phyloP scores from a whole-genome alignment of 2,113 vertebrate genomes.

The Aphyosemion australe region DNA sequence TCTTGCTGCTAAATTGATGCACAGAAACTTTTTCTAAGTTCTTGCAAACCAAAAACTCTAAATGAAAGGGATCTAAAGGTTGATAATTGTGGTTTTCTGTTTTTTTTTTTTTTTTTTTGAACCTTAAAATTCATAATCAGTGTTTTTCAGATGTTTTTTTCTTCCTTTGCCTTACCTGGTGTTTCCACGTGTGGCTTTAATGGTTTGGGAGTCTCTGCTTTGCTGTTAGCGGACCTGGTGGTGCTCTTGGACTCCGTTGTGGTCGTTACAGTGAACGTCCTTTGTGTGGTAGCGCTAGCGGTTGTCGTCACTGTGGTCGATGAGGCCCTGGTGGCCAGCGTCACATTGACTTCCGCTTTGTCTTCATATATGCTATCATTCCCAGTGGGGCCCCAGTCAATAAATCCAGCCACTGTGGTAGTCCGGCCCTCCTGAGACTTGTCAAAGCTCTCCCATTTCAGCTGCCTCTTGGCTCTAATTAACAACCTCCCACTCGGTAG shows the following conservation, averaged over 20 bases:
- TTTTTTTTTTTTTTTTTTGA: too few species aligned
- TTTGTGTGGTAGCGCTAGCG: slow-evolving; percentile 72
- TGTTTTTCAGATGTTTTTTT: neutral
- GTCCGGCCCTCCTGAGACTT: slow-evolving; percentile 78
- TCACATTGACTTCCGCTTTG: slow-evolving; percentile 64
- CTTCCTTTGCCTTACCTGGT: slow-evolving; percentile 71
- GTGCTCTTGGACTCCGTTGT: slow-evolving; percentile 77
- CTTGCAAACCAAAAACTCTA: too few species aligned
- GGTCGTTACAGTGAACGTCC: slow-evolving; percentile 74
- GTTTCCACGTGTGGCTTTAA: slow-evolving; percentile 78
- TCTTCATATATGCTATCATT: slow-evolving; percentile 73
- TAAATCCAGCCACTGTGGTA: slow-evolving; percentile 82
- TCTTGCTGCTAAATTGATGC: neutral
- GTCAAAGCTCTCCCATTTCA: slow-evolving; percentile 75
- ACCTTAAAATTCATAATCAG: neutral
- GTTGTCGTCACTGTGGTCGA: slow-evolving; percentile 71
- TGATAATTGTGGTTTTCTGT: too few species aligned
- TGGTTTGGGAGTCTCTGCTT: slow-evolving; percentile 76
- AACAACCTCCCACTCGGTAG: slow-evolving; percentile 60
- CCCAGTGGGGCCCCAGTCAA: slow-evolving; percentile 84
- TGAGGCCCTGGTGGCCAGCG: slow-evolving; percentile 67
- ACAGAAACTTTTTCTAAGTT: too few species aligned
- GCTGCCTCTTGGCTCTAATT: slow-evolving; percentile 76
- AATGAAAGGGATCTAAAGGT: too few species aligned
- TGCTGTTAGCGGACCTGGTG: slow-evolving; percentile 69